A percentile compares a stretch with the other conserved stretches of the same genome.
These are phyloP conservation scores for Nemotelus pantherinus DNA, from an alignment of 2,888 invertebrate species.

Conservation along the genomic window DNA sequence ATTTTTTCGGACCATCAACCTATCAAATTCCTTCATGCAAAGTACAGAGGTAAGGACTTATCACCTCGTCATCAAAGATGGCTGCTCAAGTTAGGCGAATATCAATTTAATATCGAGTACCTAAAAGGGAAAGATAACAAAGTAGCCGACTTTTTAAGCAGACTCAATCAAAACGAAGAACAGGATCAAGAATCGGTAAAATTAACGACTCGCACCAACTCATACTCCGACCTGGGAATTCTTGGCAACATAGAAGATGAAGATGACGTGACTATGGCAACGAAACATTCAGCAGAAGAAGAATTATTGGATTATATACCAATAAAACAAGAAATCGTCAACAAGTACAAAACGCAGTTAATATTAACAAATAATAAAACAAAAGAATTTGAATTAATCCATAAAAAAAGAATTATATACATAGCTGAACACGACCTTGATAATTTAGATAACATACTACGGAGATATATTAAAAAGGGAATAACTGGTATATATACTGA, in stretches of 20 bases:
- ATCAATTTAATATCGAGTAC: not conserved
- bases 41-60: constrained; percentile 43
- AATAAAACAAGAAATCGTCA: not conserved
- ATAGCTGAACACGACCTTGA: not conserved
- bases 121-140: not conserved
- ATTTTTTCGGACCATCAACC: constrained; percentile 18
- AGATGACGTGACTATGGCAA: not conserved
- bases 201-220: not conserved
- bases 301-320: not conserved
- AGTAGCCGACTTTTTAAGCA: not conserved
- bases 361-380: too few species aligned
- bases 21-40: constrained; percentile 40
- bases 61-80: not conserved
- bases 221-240: not conserved
- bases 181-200: not conserved
- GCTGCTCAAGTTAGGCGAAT: not conserved
- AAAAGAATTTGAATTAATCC: too few species aligned
- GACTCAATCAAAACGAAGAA: not conserved
- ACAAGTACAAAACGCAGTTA: not conserved
- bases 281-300: not conserved
- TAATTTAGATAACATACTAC: not conserved
- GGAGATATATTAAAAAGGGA: not conserved
- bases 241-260: not conserved
- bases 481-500: not conserved
- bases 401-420: not conserved